Conservation (phyloP, 2,113 vertebrate genomes). For the Lepisosteus osseus region DNA sequence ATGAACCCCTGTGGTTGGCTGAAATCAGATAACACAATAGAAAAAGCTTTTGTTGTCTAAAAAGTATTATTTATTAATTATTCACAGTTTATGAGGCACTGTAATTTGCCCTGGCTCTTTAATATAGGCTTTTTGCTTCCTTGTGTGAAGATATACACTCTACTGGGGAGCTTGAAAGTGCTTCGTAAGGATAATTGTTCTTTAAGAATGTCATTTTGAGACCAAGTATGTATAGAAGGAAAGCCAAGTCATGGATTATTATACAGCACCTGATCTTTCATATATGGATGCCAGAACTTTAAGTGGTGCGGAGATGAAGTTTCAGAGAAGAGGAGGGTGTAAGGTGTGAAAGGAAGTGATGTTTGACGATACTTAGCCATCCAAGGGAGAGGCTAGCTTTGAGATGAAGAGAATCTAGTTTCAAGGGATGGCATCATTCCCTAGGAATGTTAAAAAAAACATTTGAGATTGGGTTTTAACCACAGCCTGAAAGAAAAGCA, state of each 20-base stretch:
- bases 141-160: neutral
- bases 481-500: neutral
- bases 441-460: neutral
- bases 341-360: neutral
- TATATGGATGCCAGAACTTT: no score
- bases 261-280: no score
- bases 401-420: neutral
- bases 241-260: no score
- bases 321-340: neutral
- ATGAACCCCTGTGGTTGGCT: conserved; percentile 38
- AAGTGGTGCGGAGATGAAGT: neutral
- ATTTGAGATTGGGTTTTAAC: no score
- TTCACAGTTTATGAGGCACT: no score
- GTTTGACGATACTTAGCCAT: neutral
- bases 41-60: conserved; percentile 24
- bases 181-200: no score
- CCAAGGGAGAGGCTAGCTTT: neutral
- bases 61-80: no score
- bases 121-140: no score
- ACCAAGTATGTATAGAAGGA: no score
- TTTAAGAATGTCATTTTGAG: no score
- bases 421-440: neutral
- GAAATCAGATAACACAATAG: conserved; percentile 40
- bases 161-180: no score
- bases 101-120: no score